Evolutionary conservation across 2,888 invertebrate species (phyloP).

Genomic region (Drosophila silvestris): DNA sequence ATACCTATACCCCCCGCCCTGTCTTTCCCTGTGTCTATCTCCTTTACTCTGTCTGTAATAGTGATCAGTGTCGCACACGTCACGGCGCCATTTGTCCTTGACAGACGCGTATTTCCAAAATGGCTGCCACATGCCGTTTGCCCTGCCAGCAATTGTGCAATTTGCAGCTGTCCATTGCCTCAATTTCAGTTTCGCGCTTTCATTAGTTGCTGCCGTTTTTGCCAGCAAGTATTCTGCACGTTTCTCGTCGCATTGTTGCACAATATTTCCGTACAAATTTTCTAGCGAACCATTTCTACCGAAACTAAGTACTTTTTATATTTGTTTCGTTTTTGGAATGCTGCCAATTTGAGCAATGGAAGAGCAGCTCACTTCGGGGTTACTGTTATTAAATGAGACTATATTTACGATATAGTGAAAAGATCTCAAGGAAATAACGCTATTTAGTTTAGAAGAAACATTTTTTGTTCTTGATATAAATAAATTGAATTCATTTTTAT

Average conservation of each 20-base stretch:
- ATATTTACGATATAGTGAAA: not conserved
- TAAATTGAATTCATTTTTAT: not conserved
- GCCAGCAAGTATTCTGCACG: conserved; percentile 1
- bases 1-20: not conserved
- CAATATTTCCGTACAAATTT: conserved; percentile 59
- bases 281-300: conserved; percentile 11
- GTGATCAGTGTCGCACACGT: conserved; percentile 68
- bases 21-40: conserved; percentile 2
- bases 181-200: conserved; percentile 50
- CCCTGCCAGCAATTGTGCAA: conserved; percentile 64
- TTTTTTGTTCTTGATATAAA: not conserved
- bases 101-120: conserved; percentile 72
- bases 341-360: not conserved
- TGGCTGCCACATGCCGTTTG: conserved; percentile 63
- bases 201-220: conserved; percentile 40
- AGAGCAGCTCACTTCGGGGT: not conserved
- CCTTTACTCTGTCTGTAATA: conserved; percentile 49
- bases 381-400: not conserved
- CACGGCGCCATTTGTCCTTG: conserved; percentile 69
- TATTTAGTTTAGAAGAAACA: not conserved
- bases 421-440: not conserved
- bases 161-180: conserved; percentile 72
- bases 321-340: not conserved
- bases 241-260: conserved; percentile 31
- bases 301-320: not conserved